A percentile compares a stretch with the other conserved stretches of the same genome.
phyloP scores from a whole-genome alignment of 2,797 vertebrate genomes.

The Chaenodraco wilsoni region DNA sequence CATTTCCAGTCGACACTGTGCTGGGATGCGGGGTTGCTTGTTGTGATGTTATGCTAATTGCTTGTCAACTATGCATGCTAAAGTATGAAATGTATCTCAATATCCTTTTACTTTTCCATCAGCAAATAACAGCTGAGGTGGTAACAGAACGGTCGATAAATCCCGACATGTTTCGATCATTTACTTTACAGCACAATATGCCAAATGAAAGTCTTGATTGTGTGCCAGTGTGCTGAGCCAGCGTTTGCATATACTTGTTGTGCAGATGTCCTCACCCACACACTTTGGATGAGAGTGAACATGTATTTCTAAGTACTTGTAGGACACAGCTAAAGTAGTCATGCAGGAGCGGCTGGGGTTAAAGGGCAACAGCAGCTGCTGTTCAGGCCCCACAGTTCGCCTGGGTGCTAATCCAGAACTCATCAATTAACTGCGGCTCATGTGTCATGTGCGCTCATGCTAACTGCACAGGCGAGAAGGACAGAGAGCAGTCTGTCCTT shows the following conservation, averaged over 20 bases:
- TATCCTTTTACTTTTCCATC: background rate
- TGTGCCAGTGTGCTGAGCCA: constrained; percentile 20
- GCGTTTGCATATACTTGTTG: constrained; percentile 29
- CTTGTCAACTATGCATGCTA: background rate
- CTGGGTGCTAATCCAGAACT: constrained; percentile 32
- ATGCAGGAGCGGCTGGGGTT: constrained; percentile 18
- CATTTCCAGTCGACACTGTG: constrained; percentile 3
- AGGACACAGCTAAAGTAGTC: constrained; percentile 14
- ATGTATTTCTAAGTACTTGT: constrained; percentile 30
- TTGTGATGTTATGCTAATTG: constrained; percentile 5
- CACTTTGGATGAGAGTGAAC: constrained; percentile 45
- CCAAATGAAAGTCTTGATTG: constrained; percentile 10
- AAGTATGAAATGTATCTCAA: background rate
- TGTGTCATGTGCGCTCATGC: constrained; percentile 41
- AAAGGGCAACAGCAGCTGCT: constrained; percentile 19
- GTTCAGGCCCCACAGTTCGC: constrained; percentile 24
- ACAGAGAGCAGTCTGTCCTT: constrained; percentile 48
- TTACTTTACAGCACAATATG: background rate
- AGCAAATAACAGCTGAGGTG: background rate
- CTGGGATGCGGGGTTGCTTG: constrained; percentile 6
- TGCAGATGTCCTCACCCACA: constrained; percentile 34
- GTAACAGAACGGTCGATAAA: background rate
- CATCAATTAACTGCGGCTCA: constrained; percentile 50
- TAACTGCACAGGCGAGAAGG: constrained; percentile 35
- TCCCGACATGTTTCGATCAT: background rate